Conservation (phyloP, 2,888 invertebrate genomes). For the Beris morrisii region DNA sequence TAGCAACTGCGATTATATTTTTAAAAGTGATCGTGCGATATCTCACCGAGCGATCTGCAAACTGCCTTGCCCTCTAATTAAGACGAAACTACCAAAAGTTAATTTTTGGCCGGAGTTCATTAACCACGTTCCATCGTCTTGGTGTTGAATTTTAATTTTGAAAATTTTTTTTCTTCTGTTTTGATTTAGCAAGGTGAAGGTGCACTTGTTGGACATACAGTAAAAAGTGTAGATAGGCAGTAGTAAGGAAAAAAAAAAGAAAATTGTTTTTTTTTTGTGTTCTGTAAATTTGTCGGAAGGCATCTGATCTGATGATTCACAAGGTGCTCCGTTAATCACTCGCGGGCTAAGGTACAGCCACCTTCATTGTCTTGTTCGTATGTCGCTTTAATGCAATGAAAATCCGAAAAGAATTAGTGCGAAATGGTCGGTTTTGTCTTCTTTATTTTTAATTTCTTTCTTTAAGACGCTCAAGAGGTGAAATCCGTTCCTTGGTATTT, state of each 20-base stretch:
- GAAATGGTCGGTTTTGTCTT: slow-evolving; percentile 3
- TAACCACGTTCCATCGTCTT: slow-evolving; percentile 8
- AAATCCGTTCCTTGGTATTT: slow-evolving; percentile 7
- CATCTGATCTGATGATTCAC: slow-evolving; percentile 1
- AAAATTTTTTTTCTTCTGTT: neutral
- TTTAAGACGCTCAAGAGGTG: neutral
- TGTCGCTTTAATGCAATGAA: slow-evolving; percentile 23
- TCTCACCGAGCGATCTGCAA: neutral
- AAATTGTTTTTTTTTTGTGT: neutral
- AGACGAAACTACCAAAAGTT: slow-evolving; percentile 13
- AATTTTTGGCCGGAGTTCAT: slow-evolving; percentile 19
- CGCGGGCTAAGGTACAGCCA: slow-evolving; percentile 8
- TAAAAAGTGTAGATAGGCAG: slow-evolving; percentile 9
- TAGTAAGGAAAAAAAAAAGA: neutral
- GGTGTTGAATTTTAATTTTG: neutral
- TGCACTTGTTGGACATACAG: neutral
- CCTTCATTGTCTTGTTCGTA: slow-evolving; percentile 19
- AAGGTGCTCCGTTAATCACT: slow-evolving; percentile 8
- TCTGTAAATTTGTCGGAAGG: neutral
- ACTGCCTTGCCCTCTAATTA: slow-evolving; percentile 11
- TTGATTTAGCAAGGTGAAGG: neutral
- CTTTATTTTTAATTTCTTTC: neutral
- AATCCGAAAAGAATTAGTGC: slow-evolving; percentile 2
- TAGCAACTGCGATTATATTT: neutral
- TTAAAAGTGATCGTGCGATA: slow-evolving; percentile 18